Base-by-base conservation (phyloP, 2,797 vertebrate genomes). In the Neosilurus mollespiculum region DNA sequence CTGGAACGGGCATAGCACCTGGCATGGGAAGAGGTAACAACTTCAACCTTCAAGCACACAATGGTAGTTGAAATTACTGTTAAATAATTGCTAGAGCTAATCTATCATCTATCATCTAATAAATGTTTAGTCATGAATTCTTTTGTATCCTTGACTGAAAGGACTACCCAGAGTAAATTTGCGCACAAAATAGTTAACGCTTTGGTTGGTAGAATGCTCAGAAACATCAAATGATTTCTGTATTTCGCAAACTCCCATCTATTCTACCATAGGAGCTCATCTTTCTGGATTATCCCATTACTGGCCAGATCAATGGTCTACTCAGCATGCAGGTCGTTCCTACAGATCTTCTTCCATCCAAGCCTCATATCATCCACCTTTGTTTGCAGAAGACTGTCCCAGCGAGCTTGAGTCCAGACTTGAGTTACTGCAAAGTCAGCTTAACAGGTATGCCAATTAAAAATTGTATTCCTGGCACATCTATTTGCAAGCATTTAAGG, bases 341-440 rank as follows among this genome's bases (percentile, higher is more conserved):
- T 95, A 93, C 88, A 92, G 93, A 87, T 93, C 95, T 12, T 94
- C 95, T 2, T 92, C 96, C 64, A 91, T 92, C 37, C 91, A 91
- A 61, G 92, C 92, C 77, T 88, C 95, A 0, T 89, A 88, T 88
- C 93, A 93, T 66, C 86, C 88, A 0, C 91, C 93, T 6, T 90
- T 88, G 0, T 92, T 94, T 86, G 75, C 91, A 10, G 94, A 96
- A 83, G 90, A 91, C 78, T 90, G 93, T 83, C 91, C 95, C 0
- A 88, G 85, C n/a, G 95, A 96, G 80, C 94, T 99, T 0, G 95
- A 96, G 86, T 94, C 95, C 84, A 95, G 94, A 84, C 93, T 99
- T 34, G 96, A 98, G 86, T 91, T 96, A 84, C 93, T 99, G 85
- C 96, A 98, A 87, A 94, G 93, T 53, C 98, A 99, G 89, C 93